Percentiles rank a stretch among this genome's conserved stretches.
These are phyloP conservation scores for Micrasema longulum DNA, from an alignment of 1,140 invertebrate genomes.

Conservation along the genomic window DNA sequence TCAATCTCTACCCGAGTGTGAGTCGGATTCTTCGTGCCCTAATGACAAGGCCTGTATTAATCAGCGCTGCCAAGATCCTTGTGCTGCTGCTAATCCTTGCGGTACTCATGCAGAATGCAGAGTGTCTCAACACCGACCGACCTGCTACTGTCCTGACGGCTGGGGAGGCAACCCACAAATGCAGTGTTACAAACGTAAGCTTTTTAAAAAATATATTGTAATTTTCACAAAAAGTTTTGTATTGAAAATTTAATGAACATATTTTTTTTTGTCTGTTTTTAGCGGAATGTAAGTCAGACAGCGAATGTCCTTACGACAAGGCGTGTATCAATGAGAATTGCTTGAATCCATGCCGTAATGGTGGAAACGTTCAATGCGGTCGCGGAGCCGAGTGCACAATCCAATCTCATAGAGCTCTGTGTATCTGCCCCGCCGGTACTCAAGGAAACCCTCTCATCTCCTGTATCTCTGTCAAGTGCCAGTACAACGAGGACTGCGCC, in stretches of 20 bases:
- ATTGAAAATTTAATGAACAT: slow-evolving; percentile 30
- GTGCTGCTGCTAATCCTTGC: slow-evolving; percentile 80
- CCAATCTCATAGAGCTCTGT: slow-evolving; percentile 80
- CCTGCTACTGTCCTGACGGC: slow-evolving; percentile 84
- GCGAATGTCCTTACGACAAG: slow-evolving; percentile 89
- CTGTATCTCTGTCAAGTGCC: slow-evolving; percentile 86
- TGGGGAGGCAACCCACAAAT: slow-evolving; percentile 89
- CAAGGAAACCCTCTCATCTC: slow-evolving; percentile 85
- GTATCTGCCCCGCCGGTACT: slow-evolving; percentile 84
- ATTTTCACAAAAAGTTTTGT: background rate
- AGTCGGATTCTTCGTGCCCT: slow-evolving; percentile 78
- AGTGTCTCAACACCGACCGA: slow-evolving; percentile 78
- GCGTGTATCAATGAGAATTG: slow-evolving; percentile 84
- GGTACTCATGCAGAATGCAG: slow-evolving; percentile 83
- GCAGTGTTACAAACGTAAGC: slow-evolving; percentile 87
- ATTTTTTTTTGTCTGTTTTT: slow-evolving; percentile 60
- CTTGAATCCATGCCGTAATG: slow-evolving; percentile 78
- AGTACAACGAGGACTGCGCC: slow-evolving; percentile 91
- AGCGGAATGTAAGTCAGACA: slow-evolving; percentile 87
- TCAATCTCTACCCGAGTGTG: slow-evolving; percentile 73
- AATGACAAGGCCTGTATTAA: slow-evolving; percentile 83
- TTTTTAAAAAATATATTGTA: background rate
- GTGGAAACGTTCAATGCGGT: slow-evolving; percentile 76
- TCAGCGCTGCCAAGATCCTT: slow-evolving; percentile 83
- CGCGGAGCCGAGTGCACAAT: slow-evolving; percentile 82